phyloP scores from a whole-genome alignment of 1,140 invertebrate species.

The Dryas iulia region DNA sequence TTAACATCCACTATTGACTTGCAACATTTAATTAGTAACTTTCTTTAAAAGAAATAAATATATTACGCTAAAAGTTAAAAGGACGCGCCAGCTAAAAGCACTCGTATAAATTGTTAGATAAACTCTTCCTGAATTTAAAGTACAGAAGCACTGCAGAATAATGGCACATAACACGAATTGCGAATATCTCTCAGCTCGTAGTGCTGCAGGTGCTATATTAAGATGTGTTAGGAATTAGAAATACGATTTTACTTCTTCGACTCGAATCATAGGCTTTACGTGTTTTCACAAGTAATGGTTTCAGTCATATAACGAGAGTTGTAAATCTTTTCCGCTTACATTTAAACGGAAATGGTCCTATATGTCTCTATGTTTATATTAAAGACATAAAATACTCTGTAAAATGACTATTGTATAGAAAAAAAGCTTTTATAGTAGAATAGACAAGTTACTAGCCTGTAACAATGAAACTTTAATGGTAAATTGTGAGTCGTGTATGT shows the following conservation, averaged over 20 bases:
- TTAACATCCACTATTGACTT: too few species aligned
- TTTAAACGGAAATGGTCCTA: too few species aligned
- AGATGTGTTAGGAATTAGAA: slow-evolving; percentile 2
- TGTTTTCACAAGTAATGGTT: background rate
- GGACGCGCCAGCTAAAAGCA: background rate
- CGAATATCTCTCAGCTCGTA: background rate
- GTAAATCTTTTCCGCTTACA: background rate
- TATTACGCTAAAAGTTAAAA: background rate
- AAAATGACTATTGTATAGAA: background rate
- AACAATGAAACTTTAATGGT: background rate
- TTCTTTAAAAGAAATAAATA: background rate
- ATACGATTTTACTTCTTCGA: background rate
- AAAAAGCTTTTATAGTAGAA: background rate
- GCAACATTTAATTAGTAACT: background rate
- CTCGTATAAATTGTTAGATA: slow-evolving; percentile 9
- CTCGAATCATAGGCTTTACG: background rate
- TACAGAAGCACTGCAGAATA: slow-evolving; percentile 6
- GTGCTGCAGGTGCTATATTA: background rate
- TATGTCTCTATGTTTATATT: background rate
- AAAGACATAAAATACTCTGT: background rate
- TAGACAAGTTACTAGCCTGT: background rate
- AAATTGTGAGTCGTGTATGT: background rate
- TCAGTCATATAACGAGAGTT: background rate
- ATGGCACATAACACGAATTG: background rate
- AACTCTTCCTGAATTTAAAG: slow-evolving; percentile 11